A percentile compares a stretch with the other conserved stretches of the same genome.
These are phyloP conservation scores for Nerophis lumbriciformis DNA, from an alignment of 2,113 vertebrate genomes.

Conservation along the genomic window DNA sequence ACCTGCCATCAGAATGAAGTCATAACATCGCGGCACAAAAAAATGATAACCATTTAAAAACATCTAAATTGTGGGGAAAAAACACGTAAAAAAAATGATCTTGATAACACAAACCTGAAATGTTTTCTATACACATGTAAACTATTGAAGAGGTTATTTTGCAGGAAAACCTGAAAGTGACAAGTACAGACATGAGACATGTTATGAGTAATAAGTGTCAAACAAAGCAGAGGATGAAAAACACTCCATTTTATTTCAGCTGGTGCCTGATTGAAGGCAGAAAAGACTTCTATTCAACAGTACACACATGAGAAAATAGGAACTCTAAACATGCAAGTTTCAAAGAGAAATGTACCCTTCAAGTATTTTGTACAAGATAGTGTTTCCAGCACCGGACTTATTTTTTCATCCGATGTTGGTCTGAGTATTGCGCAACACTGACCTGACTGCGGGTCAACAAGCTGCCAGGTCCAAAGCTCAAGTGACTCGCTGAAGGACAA, in stretches of 20 bases:
- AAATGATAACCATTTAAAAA: too few relatives aligned
- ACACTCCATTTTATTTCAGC: slow-evolving; percentile 38
- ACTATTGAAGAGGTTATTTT: background rate
- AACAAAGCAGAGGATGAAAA: background rate
- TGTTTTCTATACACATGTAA: too few relatives aligned
- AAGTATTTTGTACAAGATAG: background rate
- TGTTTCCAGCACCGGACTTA: background rate
- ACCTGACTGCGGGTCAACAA: background rate
- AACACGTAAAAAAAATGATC: too few relatives aligned
- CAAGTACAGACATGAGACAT: background rate
- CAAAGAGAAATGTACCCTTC: slow-evolving; percentile 28
- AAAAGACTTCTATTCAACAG: slow-evolving; percentile 17
- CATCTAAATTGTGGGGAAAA: too few relatives aligned
- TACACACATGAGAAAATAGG: background rate
- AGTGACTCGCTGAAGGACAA: too few relatives aligned
- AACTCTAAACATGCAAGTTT: slow-evolving; percentile 11
- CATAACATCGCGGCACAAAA: too few relatives aligned
- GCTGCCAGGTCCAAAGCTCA: background rate
- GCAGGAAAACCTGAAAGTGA: background rate
- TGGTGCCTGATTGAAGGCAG: background rate
- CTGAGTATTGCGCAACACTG: background rate
- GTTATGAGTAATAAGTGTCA: background rate
- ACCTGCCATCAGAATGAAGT: too few relatives aligned
- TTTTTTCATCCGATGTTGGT: background rate
- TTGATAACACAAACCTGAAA: too few relatives aligned